These are phyloP conservation scores for Psittacus erithacus DNA, from an alignment of 2,113 vertebrate genomes.

Conservation along the genomic window DNA sequence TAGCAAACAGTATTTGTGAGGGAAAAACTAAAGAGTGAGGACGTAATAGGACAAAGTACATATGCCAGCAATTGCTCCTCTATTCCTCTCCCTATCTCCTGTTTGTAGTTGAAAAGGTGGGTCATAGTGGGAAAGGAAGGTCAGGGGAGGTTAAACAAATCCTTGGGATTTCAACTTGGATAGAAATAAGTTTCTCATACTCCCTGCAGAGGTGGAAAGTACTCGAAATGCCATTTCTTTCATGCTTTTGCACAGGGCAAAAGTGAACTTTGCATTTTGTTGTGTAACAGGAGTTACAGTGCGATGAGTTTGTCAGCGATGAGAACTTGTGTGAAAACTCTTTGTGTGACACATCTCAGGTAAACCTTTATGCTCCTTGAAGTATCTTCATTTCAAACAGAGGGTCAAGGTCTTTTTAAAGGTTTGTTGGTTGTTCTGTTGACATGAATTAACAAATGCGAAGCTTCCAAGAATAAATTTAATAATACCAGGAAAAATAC, in stretches of 20 bases:
- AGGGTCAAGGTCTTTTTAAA: neutral
- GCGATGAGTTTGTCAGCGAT: neutral
- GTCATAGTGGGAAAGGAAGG: neutral
- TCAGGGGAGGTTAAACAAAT: neutral
- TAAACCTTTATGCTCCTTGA: neutral
- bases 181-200: neutral
- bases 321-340: neutral
- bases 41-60: neutral
- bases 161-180: neutral
- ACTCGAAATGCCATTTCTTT: conserved; percentile 24
- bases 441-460: neutral
- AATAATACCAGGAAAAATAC: neutral
- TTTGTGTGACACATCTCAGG: neutral
- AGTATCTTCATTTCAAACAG: neutral
- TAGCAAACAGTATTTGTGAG: neutral
- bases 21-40: neutral
- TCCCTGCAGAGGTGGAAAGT: neutral
- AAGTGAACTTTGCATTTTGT: neutral
- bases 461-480: neutral
- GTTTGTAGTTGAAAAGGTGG: neutral
- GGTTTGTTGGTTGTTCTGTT: neutral
- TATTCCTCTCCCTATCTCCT: accelerated
- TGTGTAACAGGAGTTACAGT: neutral
- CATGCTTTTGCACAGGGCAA: neutral
- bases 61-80: neutral